Evolutionary conservation across 2,888 invertebrate genomes (phyloP).

Genomic region (Odontocolon sp.): DNA sequence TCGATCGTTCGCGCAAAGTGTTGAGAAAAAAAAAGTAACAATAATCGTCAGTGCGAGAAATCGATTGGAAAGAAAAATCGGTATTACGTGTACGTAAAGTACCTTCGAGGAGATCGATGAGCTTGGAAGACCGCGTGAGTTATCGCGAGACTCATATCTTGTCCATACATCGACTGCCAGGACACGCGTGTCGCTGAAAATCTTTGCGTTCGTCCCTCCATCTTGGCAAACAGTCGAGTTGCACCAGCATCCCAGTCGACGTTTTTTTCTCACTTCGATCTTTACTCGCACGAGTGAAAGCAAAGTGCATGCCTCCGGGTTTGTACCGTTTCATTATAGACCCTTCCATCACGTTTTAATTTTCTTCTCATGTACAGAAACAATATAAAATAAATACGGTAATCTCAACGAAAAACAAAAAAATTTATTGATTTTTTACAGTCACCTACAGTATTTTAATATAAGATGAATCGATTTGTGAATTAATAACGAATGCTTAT

Average conservation of each 20-base stretch:
- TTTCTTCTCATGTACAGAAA: no score
- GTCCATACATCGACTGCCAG: neutral
- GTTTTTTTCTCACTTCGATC: neutral
- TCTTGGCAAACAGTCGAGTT: neutral
- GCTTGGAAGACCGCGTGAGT: neutral
- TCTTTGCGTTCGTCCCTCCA: conserved; percentile 19
- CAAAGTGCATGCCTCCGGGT: conserved; percentile 4
- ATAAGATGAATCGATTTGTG: no score
- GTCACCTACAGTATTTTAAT: no score
- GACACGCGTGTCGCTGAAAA: conserved; percentile 25
- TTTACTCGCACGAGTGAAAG: conserved; percentile 31
- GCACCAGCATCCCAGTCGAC: neutral
- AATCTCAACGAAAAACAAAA: no score
- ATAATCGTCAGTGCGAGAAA: no score
- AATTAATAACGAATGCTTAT: no score
- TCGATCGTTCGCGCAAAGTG: neutral
- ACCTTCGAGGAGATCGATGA: conserved; percentile 27
- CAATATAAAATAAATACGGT: no score
- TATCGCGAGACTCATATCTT: neutral
- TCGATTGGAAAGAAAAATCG: no score
- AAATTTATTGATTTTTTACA: no score
- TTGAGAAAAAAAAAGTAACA: no score
- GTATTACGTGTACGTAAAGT: neutral
- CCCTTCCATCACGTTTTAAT: no score
- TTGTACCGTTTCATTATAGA: neutral